phyloP scores from a whole-genome alignment of 1,140 invertebrate genomes.

The Bombus consobrinus region DNA sequence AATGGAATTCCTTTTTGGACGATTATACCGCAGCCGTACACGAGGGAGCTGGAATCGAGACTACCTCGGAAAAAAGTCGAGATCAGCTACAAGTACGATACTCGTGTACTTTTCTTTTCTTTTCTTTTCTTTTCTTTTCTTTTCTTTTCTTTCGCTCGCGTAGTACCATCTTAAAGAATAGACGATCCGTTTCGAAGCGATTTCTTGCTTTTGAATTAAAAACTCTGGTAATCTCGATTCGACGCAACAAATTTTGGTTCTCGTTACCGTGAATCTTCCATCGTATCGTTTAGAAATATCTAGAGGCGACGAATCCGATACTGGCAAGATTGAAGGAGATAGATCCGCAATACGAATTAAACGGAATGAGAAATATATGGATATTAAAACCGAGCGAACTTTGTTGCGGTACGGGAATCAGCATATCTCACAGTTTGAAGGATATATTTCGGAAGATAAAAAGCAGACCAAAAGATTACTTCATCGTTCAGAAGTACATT shows the following conservation, averaged over 20 bases:
- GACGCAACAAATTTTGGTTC: background rate
- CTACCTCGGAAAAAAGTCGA: constrained; percentile 32
- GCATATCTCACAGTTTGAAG: constrained; percentile 85
- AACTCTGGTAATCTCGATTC: no score
- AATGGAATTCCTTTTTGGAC: constrained; percentile 89
- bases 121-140: no score
- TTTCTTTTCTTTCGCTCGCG: no score
- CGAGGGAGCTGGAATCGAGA: constrained; percentile 69
- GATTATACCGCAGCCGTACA: constrained; percentile 83
- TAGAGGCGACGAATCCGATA: constrained; percentile 72
- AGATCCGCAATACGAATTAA: constrained; percentile 87
- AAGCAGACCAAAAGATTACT: constrained; percentile 86
- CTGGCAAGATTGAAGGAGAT: constrained; percentile 85
- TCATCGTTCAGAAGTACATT: constrained; percentile 96
- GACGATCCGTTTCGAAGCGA: no score
- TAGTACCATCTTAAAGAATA: no score
- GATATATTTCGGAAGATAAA: constrained; percentile 87
- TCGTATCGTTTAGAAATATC: constrained; percentile 30
- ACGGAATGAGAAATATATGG: constrained; percentile 94
- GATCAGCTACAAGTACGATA: constrained; percentile 49
- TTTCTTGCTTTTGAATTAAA: background rate
- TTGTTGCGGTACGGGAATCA: constrained; percentile 94
- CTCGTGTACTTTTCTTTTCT: background rate
- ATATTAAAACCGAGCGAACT: constrained; percentile 95
- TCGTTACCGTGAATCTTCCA: background rate